These are phyloP conservation scores for Nothura maculosa DNA, from an alignment of 2,797 vertebrate species.

Conservation along the genomic window DNA sequence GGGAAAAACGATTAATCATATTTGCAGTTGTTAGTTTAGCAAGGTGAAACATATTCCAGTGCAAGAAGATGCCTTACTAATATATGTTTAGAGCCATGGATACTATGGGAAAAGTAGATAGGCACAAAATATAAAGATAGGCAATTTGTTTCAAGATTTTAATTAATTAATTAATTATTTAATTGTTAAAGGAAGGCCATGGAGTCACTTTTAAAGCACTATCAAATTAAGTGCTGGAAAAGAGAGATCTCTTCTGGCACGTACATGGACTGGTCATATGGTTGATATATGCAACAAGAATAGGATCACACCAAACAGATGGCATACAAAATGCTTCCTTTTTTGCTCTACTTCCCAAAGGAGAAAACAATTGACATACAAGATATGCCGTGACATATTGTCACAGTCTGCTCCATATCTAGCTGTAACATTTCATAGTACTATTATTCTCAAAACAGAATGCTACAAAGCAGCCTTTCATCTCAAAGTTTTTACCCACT, in stretches of 20 bases:
- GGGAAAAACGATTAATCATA: conserved; percentile 67
- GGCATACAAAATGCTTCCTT: neutral
- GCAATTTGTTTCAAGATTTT: neutral
- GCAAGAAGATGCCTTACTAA: conserved; percentile 2
- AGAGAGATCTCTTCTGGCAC: neutral
- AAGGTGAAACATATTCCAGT: conserved; percentile 60
- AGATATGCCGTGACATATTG: neutral
- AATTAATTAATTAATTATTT: neutral
- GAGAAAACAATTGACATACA: conserved; percentile 18
- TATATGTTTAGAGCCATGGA: neutral
- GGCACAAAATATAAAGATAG: neutral
- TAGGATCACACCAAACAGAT: neutral
- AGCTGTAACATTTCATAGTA: neutral
- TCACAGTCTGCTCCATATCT: conserved; percentile 2
- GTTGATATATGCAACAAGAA: neutral
- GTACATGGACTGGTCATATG: neutral
- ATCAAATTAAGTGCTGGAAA: neutral
- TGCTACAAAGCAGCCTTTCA: neutral
- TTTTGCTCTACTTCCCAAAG: neutral
- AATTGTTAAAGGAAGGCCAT: neutral
- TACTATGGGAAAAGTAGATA: neutral
- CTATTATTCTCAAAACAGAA: neutral
- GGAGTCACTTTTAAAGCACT: neutral
- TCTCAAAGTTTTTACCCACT: neutral
- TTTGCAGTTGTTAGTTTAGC: conserved; percentile 57